Conservation (phyloP, 2,888 invertebrate genomes). For the Hyppa rectilinea region DNA sequence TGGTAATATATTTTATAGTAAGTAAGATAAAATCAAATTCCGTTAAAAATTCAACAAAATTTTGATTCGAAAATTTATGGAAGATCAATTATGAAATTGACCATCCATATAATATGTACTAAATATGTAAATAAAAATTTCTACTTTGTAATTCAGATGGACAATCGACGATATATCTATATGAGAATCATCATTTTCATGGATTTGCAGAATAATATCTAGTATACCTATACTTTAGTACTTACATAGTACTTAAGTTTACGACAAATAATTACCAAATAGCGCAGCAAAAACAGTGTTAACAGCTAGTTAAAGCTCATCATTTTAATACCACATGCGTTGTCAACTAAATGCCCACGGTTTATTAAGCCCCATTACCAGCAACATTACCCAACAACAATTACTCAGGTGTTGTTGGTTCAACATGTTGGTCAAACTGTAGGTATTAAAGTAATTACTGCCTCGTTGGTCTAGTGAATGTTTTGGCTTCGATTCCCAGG, state of each 20-base stretch:
- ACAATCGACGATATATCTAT: no score
- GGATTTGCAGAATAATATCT: constrained; percentile 9
- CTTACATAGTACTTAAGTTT: no score
- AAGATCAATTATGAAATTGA: no score
- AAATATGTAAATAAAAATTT: no score
- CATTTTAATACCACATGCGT: constrained; percentile 35
- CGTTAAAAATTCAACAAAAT: no score
- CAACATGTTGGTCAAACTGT: constrained; percentile 32
- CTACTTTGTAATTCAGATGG: no score
- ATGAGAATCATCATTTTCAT: background rate
- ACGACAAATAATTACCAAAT: constrained; percentile 32
- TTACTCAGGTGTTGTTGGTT: constrained; percentile 46
- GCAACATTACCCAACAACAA: constrained; percentile 38
- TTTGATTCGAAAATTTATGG: no score
- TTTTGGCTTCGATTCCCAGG: background rate
- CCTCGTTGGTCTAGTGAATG: no score
- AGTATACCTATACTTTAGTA: background rate
- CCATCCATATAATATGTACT: no score
- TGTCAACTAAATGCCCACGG: constrained; percentile 38
- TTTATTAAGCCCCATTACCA: constrained; percentile 42
- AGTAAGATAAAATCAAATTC: no score
- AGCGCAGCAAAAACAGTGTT: constrained; percentile 27
- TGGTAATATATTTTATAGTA: no score
- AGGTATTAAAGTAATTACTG: constrained; percentile 13
- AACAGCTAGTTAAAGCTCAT: constrained; percentile 31